These are phyloP conservation scores for Cygnus olor DNA, from an alignment of 2,797 vertebrate genomes.

Conservation along the genomic window DNA sequence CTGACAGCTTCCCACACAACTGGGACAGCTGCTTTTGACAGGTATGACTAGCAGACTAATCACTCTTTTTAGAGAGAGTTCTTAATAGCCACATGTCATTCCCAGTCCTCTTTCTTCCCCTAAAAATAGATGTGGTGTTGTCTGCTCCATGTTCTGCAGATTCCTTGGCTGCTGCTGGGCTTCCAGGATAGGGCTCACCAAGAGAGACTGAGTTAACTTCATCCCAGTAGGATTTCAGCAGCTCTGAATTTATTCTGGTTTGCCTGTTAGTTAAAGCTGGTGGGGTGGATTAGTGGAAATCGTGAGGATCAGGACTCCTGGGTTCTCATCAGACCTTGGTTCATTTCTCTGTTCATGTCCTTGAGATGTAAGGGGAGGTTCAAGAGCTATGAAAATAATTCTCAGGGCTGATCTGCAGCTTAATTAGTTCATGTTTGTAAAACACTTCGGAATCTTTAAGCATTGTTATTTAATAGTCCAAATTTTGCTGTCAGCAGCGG, in stretches of 20 bases:
- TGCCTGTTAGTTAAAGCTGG: not conserved
- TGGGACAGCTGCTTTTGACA: not conserved
- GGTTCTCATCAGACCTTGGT: not conserved
- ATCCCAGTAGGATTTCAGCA: not conserved
- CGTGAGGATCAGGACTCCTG: not conserved
- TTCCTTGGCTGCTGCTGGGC: not conserved
- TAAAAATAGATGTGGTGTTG: not conserved
- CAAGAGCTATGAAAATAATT: constrained; percentile 34
- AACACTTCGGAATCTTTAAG: not conserved
- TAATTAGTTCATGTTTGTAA: not conserved
- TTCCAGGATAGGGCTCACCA: not conserved
- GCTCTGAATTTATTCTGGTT: not conserved
- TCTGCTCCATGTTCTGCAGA: not conserved
- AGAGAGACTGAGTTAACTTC: not conserved
- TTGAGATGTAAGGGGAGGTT: not conserved
- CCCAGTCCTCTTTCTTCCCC: not conserved
- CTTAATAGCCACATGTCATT: not conserved
- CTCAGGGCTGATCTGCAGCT: not conserved
- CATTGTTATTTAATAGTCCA: not conserved
- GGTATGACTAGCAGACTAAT: not conserved
- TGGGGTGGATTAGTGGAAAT: not conserved
- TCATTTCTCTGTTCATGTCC: not conserved
- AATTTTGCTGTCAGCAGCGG: not conserved
- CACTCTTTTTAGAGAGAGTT: not conserved
- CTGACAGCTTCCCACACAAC: not conserved